Evolutionary conservation across 2,113 vertebrate genomes (phyloP).

Genomic region (Leptocoma aspasia): DNA sequence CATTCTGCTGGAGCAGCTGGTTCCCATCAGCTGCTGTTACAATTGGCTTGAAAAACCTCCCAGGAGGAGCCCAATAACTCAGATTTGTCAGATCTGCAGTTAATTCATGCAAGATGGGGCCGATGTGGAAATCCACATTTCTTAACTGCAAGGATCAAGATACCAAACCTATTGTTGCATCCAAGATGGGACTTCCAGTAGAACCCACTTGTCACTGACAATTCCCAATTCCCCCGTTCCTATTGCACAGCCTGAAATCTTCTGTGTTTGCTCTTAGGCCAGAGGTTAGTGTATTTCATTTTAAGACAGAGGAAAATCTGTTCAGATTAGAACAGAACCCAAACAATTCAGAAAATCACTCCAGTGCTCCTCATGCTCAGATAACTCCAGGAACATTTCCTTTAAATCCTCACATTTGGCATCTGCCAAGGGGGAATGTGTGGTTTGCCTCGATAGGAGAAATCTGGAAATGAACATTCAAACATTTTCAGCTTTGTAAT

Average conservation of each 20-base stretch:
- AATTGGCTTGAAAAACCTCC: slow-evolving; percentile 51
- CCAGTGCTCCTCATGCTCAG: background rate
- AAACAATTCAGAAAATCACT: background rate
- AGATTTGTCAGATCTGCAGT: slow-evolving; percentile 28
- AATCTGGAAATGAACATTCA: background rate
- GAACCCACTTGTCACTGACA: background rate
- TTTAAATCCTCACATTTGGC: slow-evolving; percentile 8
- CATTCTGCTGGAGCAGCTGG: slow-evolving; percentile 64
- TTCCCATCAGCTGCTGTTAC: slow-evolving; percentile 59
- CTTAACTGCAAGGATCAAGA: slow-evolving; percentile 1
- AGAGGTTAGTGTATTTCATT: background rate
- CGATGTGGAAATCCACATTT: slow-evolving; percentile 46
- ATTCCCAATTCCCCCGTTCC: background rate
- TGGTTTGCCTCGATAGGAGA: slow-evolving; percentile 18
- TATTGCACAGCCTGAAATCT: background rate
- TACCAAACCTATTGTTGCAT: slow-evolving; percentile 3
- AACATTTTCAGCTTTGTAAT: background rate
- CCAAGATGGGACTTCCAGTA: background rate
- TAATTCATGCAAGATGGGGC: slow-evolving; percentile 42
- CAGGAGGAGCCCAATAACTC: slow-evolving; percentile 36
- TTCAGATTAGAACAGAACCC: background rate
- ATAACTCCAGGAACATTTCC: background rate
- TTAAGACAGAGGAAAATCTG: background rate
- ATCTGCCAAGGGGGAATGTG: background rate
- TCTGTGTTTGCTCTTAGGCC: background rate